A percentile compares a stretch with the other conserved stretches of the same genome.
phyloP scores from a whole-genome alignment of 2,797 vertebrate genomes.

The Pseudopleuronectes americanus region DNA sequence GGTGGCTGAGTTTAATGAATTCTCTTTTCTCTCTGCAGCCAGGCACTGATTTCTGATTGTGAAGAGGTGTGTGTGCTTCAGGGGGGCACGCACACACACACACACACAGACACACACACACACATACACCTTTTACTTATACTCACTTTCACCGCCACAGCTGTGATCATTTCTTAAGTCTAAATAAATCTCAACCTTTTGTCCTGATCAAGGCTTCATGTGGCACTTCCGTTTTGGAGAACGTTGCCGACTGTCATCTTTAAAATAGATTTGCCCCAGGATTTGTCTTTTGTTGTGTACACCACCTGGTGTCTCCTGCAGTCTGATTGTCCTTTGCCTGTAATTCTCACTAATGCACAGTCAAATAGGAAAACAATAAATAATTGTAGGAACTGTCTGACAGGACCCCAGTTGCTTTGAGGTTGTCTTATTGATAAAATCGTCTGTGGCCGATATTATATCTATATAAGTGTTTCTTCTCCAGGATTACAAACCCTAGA shows the following conservation, averaged over 20 bases:
- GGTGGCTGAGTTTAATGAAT: constrained; percentile 84
- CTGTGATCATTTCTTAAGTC: constrained; percentile 60
- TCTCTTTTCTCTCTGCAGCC: constrained; percentile 80
- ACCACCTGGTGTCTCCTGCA: constrained; percentile 63
- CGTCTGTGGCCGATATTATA: no score
- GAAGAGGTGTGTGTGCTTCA: constrained; percentile 63
- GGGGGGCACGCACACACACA: constrained; percentile 8
- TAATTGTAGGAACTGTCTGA: constrained; percentile 25
- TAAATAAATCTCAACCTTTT: constrained; percentile 66
- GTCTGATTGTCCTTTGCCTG: constrained; percentile 50
- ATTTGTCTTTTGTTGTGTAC: constrained; percentile 58
- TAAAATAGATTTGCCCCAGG: constrained; percentile 61
- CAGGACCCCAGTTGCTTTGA: constrained; percentile 17
- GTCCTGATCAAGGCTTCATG: constrained; percentile 59
- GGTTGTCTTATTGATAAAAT: no score
- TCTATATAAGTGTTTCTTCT: no score
- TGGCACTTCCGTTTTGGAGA: constrained; percentile 54
- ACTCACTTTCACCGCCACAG: constrained; percentile 26
- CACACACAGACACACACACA: constrained; percentile 3
- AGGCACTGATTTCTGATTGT: constrained; percentile 81
- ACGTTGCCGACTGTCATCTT: constrained; percentile 50
- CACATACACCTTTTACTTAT: constrained; percentile 18
- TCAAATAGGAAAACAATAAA: constrained; percentile 25
- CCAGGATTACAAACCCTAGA: no score
- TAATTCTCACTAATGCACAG: constrained; percentile 45